phyloP scores from a whole-genome alignment of 2,888 invertebrate species.

The Spodoptera exigua region DNA sequence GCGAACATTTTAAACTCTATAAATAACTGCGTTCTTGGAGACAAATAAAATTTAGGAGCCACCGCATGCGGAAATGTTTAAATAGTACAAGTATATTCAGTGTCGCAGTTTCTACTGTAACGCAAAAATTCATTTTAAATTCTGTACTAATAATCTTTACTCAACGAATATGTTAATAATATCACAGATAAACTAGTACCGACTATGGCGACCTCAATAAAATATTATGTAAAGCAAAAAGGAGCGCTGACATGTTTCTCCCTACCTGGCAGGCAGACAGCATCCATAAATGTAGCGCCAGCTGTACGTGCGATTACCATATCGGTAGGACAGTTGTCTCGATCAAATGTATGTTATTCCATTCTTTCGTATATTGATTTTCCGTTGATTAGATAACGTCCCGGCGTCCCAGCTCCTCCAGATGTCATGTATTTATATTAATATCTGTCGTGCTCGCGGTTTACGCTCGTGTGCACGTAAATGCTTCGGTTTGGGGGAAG shows the following conservation, averaged over 20 bases:
- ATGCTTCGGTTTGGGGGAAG: conserved; percentile 24
- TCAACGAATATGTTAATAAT: too few relatives aligned
- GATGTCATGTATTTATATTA: conserved; percentile 52
- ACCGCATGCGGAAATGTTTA: conserved; percentile 11
- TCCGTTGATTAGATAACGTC: conserved; percentile 25
- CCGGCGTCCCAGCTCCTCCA: background rate
- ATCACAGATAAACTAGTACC: too few relatives aligned
- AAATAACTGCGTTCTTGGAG: conserved; percentile 20
- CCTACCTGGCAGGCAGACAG: too few relatives aligned
- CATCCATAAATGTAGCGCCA: too few relatives aligned
- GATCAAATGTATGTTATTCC: conserved; percentile 11
- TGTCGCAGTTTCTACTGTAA: too few relatives aligned
- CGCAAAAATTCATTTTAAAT: too few relatives aligned
- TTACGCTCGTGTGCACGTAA: conserved; percentile 50
- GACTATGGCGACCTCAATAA: too few relatives aligned
- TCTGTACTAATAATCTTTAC: too few relatives aligned
- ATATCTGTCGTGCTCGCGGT: conserved; percentile 42
- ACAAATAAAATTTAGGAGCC: conserved; percentile 36
- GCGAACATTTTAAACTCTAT: conserved; percentile 38
- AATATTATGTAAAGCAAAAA: too few relatives aligned
- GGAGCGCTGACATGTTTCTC: too few relatives aligned
- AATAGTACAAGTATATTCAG: conserved; percentile 8
- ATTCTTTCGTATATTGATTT: conserved; percentile 13
- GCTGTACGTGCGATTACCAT: too few relatives aligned
- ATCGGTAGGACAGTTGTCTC: too few relatives aligned